Evolutionary conservation across 1,140 invertebrate genomes (phyloP).

Genomic region (Heliothis subflexa): DNA sequence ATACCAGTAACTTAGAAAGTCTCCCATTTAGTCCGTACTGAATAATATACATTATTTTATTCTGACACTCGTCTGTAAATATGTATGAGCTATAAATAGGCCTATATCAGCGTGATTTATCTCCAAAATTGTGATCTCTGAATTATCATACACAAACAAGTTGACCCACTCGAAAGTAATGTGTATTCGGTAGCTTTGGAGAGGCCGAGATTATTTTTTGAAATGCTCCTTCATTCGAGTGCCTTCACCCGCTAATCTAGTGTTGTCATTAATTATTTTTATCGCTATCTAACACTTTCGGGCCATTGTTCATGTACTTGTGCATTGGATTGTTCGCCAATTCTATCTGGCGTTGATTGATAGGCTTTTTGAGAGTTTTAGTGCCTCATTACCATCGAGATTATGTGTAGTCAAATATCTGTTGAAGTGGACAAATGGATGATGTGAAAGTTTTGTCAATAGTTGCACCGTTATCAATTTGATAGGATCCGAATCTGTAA

Average conservation of each 20-base stretch:
- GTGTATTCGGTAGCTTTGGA: slow-evolving; percentile 77
- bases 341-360: slow-evolving; percentile 52
- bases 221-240: slow-evolving; percentile 84
- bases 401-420: not conserved
- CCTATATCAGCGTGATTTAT: slow-evolving; percentile 55
- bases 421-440: slow-evolving; percentile 1
- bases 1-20: too few species aligned
- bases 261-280: slow-evolving; percentile 86
- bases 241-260: slow-evolving; percentile 80
- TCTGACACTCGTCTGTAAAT: not conserved
- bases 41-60: not conserved
- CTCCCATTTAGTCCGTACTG: too few species aligned
- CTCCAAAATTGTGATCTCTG: slow-evolving; percentile 62
- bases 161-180: slow-evolving; percentile 82
- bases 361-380: slow-evolving; percentile 46
- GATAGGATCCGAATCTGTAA: not conserved
- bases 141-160: slow-evolving; percentile 76
- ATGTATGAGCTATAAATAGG: not conserved
- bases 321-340: slow-evolving; percentile 72
- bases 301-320: slow-evolving; percentile 58
- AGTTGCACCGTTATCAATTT: not conserved
- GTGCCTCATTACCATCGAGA: slow-evolving; percentile 27
- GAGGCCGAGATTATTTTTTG: slow-evolving; percentile 84
- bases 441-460: slow-evolving; percentile 27
- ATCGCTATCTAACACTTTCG: slow-evolving; percentile 84